Conservation (phyloP, 2,113 vertebrate species). For the Eulemur rufifrons region DNA sequence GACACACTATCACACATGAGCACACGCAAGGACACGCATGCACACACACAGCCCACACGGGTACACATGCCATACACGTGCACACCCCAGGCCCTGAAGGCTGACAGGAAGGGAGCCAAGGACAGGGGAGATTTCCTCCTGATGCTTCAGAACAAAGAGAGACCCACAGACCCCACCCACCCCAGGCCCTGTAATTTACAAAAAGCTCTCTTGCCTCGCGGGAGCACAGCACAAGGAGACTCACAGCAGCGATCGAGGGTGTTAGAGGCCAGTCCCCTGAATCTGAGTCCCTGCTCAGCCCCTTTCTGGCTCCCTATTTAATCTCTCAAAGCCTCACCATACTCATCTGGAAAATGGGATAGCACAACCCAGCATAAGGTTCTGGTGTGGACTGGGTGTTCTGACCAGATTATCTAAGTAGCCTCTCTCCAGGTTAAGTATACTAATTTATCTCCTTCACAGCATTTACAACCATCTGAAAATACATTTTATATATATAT, state of each 20-base stretch:
- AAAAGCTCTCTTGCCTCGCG: not conserved
- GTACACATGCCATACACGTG: not conserved
- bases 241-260: not conserved
- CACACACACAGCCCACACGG: not conserved
- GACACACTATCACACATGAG: not conserved
- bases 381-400: not conserved
- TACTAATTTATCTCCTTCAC: not conserved
- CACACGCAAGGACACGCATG: accelerated
- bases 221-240: not conserved
- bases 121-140: not conserved
- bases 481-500: not conserved
- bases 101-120: not conserved
- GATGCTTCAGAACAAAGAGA: slow-evolving; percentile 23
- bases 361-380: not conserved
- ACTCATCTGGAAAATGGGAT: not conserved
- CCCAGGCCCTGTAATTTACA: not conserved
- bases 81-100: not conserved
- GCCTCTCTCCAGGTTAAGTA: not conserved
- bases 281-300: not conserved
- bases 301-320: not conserved
- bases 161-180: not conserved
- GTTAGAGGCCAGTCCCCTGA: not conserved
- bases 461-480: not conserved
- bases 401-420: not conserved
- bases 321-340: not conserved